phyloP scores from a whole-genome alignment of 2,888 invertebrate species.

The Dasypogon diadema region DNA sequence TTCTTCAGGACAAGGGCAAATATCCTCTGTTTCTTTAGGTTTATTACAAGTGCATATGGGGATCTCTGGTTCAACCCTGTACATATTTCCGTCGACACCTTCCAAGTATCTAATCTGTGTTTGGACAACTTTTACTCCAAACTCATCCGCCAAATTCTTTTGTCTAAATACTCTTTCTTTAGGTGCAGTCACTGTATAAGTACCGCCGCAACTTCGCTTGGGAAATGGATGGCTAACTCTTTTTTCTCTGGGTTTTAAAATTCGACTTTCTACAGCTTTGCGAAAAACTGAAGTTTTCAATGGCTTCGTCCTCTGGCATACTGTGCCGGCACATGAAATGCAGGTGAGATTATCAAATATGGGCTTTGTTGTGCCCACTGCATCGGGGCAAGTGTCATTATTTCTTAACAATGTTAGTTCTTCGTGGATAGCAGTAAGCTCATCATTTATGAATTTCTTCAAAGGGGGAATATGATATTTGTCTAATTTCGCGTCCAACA shows the following conservation, averaged over 20 bases:
- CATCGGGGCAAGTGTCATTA: constrained; percentile 59
- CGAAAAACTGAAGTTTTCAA: constrained; percentile 50
- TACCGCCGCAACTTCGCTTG: constrained; percentile 58
- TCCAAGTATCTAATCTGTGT: constrained; percentile 38
- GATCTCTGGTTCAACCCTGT: constrained; percentile 24
- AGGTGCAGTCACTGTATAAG: constrained; percentile 57
- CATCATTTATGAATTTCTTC: constrained; percentile 63
- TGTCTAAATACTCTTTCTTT: constrained; percentile 60
- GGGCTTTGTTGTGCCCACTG: constrained; percentile 62
- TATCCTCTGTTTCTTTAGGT: background rate
- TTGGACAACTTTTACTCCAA: constrained; percentile 56
- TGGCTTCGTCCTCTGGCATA: constrained; percentile 58
- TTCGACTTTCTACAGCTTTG: constrained; percentile 58
- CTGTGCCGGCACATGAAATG: constrained; percentile 61
- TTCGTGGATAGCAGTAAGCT: constrained; percentile 59
- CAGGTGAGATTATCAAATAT: constrained; percentile 61
- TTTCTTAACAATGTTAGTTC: constrained; percentile 58
- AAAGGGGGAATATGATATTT: constrained; percentile 65
- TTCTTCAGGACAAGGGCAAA: constrained; percentile 12
- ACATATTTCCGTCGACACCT: constrained; percentile 56
- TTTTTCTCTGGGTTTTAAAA: constrained; percentile 57
- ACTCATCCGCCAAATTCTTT: constrained; percentile 60
- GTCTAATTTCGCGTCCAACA: constrained; percentile 66
- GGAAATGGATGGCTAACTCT: background rate
- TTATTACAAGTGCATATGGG: background rate